phyloP scores from a whole-genome alignment of 2,797 vertebrate species.

The Acestrorhynchus altus region DNA sequence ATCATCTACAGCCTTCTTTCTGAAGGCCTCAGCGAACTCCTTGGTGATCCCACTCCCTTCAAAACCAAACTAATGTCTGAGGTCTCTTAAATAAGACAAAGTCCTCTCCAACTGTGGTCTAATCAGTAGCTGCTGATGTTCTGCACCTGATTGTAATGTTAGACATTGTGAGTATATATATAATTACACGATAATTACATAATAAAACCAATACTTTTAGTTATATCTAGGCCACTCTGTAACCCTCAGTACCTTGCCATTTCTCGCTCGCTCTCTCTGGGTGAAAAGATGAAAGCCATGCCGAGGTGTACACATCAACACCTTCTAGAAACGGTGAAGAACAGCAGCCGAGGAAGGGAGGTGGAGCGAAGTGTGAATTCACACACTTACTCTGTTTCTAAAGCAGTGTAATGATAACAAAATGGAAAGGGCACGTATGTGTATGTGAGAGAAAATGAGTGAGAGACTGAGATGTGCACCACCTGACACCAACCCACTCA shows the following conservation, averaged over 20 bases:
- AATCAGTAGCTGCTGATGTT: too few species aligned
- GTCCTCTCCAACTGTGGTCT: too few species aligned
- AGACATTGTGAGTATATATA: too few species aligned
- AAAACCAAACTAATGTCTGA: too few species aligned
- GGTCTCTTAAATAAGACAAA: too few species aligned
- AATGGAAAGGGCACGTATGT: not conserved
- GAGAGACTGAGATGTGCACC: not conserved
- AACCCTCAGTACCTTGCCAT: not conserved
- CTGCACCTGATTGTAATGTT: too few species aligned
- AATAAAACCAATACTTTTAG: not conserved
- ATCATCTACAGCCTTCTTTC: too few species aligned
- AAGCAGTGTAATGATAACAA: not conserved
- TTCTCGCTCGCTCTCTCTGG: not conserved
- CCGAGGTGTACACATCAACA: not conserved
- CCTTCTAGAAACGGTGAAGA: constrained; percentile 3
- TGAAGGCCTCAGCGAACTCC: too few species aligned
- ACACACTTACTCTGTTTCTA: not conserved
- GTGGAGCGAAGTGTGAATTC: constrained; percentile 8
- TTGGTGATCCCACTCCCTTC: too few species aligned
- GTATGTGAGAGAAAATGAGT: not conserved
- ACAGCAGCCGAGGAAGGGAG: constrained; percentile 6
- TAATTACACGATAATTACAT: not conserved
- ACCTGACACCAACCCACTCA: not conserved
- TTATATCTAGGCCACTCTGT: not conserved
- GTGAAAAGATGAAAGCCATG: not conserved